Evolutionary conservation across 2,113 vertebrate species (phyloP), one percentile per base, ranked within the genome.

Genomic region (Plectropomus leopardus): DNA sequence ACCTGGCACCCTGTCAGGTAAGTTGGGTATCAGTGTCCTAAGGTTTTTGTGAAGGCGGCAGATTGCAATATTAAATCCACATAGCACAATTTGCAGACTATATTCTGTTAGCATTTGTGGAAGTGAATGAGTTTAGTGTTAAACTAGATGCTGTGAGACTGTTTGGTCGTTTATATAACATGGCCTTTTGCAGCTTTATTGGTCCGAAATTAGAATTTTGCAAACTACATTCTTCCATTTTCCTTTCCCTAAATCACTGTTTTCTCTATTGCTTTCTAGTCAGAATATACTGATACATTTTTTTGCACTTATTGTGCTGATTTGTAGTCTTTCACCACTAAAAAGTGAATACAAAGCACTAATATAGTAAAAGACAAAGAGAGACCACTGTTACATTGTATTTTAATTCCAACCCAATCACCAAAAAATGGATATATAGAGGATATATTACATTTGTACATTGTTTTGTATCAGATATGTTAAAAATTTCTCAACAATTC

Each of bases 1-100:
- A n/a, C n/a, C n/a, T n/a, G n/a, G n/a, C n/a, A n/a, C n/a, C n/a
- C n/a, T n/a, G n/a, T n/a, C n/a, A n/a, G n/a, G n/a, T n/a, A n/a
- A n/a, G n/a, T n/a, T n/a, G n/a, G n/a, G n/a, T n/a, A n/a, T n/a
- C n/a, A n/a, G n/a, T n/a, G n/a, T n/a, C n/a, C n/a, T n/a, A n/a
- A n/a, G 34, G 66, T 34, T 72, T 54, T 28, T 60, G 32, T 34
- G 34, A 58, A 58, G 58, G 66, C 45, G 21, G 47, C 55, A 79
- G 72, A 61, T 75, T 45, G 51, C 26, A 60, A 24, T 54, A 19
- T 34, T 11, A 59, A 63, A 76, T 66, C 45, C 51, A 76, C 77
- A 59, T 50, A 23, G 34, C 19, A 23, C 58, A 40, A 53, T 51
- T 59, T 80, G 71, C 59, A 23, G 44, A 73, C 40, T 40, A 17